Conservation (phyloP, 1,140 invertebrate species). For the Ladona fulva region DNA sequence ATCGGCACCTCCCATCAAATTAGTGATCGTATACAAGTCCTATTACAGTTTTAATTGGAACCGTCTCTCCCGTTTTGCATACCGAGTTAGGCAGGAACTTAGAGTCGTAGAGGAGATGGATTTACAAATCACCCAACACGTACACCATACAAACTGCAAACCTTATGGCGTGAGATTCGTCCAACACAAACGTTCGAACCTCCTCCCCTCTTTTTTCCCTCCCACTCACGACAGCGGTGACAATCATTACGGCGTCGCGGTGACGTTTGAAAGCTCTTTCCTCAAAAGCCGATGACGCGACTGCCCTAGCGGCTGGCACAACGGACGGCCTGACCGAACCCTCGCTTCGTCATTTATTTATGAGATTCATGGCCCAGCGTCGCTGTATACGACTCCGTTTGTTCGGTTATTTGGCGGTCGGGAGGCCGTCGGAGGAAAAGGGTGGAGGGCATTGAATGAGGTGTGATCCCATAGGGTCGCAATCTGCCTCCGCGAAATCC, state of each 20-base stretch:
- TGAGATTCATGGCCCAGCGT: background rate
- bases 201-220: background rate
- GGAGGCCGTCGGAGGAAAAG: too few species aligned
- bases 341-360: background rate
- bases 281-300: background rate
- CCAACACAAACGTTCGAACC: background rate
- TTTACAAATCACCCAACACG: background rate
- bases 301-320: background rate
- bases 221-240: background rate
- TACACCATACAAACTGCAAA: background rate
- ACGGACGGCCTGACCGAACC: background rate
- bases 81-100: background rate
- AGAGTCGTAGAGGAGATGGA: background rate
- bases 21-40: background rate
- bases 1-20: too few species aligned
- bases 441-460: too few species aligned
- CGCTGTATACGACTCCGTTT: background rate
- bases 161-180: background rate
- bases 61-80: background rate
- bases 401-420: background rate
- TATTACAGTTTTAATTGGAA: conserved; percentile 3
- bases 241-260: background rate
- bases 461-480: too few species aligned
- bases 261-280: background rate
- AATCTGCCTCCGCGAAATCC: too few species aligned